Base-by-base conservation (phyloP, 2,113 vertebrate genomes). In the Sinocyclocheilus maitianheensis region DNA sequence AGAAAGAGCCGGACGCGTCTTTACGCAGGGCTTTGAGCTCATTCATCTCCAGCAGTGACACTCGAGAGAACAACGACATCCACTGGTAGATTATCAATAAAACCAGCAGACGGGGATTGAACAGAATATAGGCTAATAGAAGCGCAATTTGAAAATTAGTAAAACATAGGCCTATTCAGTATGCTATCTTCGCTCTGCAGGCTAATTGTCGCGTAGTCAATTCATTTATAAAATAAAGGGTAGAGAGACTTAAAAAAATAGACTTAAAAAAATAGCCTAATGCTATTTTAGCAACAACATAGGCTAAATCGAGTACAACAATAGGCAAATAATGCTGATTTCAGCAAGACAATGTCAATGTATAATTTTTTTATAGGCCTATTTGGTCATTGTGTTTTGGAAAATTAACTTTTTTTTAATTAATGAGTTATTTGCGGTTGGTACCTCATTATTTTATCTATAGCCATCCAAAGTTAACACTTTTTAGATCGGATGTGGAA, bases 51-150 rank as follows among this genome's bases (percentile, higher is more conserved):
- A 84, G 90, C 89, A 93, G 92, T 92, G 92, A 92, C 94, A 94
- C 90, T 89, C 91, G 92, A 92, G 91, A 93, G 91, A 95, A 95
- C 95, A 93, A 96, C 94, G 94, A 94, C 96, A 94, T 95, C 95
- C 95, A 94, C 94, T 95, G 96, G 95, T 92, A 93, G 92, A 88
- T 85, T 82, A 26, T 90, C 86, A 82, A 85, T 86, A 71, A 76
- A 24, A 58, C 62, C 81, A 82, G 34, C 55, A 26, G 58, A 24
- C 12, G 2, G 22, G 40, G 24, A 79, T 34, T 48, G 5, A 76
- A 51, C 14, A 58, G 53, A 71, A 74, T n/a, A n/a, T 60, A 43
- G 43, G 43, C 43, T 8, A 60, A 60, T 55, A 74, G 18, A 11
- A 51, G 24, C 13, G 30, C 37, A 20, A n/a, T 22, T 43, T 53